Conservation (phyloP, 1,140 invertebrate genomes). For the Elysia chlorotica region DNA sequence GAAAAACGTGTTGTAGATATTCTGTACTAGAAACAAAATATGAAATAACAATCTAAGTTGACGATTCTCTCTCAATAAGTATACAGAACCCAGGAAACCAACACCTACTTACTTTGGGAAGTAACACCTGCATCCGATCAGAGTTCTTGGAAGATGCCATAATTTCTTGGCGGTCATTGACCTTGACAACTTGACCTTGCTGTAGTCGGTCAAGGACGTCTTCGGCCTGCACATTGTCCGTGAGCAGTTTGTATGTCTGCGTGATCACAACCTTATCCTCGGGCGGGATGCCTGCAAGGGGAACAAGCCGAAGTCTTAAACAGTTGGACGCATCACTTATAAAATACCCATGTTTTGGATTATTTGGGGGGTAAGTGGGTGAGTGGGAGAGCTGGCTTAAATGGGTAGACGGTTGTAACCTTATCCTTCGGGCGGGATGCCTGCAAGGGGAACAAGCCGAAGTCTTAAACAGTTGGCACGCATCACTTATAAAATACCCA, state of each 20-base stretch:
- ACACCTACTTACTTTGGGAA: slow-evolving; percentile 25
- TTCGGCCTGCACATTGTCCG: slow-evolving; percentile 42
- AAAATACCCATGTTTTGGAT: too few relatives aligned
- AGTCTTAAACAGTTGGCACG: too few relatives aligned
- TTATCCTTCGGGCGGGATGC: slow-evolving; percentile 43
- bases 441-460: slow-evolving; percentile 21
- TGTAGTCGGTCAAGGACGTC: slow-evolving; percentile 51
- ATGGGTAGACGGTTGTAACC: slow-evolving; percentile 34
- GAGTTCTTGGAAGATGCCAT: slow-evolving; percentile 37
- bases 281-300: slow-evolving; percentile 36
- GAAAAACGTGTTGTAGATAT: too few relatives aligned
- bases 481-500: too few relatives aligned
- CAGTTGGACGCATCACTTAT: too few relatives aligned
- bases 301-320: neutral
- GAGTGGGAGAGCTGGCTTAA: too few relatives aligned
- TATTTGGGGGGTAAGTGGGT: too few relatives aligned
- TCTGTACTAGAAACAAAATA: too few relatives aligned
- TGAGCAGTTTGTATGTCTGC: slow-evolving; percentile 40
- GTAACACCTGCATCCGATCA: slow-evolving; percentile 42
- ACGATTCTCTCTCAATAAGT: too few relatives aligned
- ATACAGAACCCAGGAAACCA: too few relatives aligned
- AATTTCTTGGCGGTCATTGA: slow-evolving; percentile 46
- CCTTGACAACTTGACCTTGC: slow-evolving; percentile 47
- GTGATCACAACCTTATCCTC: slow-evolving; percentile 40
- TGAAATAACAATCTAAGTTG: too few relatives aligned